Conservation (phyloP, 2,113 vertebrate genomes). For the Eulacestoma nigropectus region DNA sequence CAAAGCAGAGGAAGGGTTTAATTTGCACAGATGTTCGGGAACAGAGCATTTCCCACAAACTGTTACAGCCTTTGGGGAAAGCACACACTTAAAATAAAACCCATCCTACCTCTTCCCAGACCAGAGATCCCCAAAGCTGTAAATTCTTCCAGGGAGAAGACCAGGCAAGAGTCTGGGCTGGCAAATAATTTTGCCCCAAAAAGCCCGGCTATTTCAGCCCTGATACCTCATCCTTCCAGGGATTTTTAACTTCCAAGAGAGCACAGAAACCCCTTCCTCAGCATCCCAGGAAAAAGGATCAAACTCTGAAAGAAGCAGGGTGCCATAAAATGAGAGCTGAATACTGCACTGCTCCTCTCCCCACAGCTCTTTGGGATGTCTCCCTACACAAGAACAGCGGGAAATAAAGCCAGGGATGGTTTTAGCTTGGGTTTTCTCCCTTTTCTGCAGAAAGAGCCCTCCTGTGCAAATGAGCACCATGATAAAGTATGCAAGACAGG, state of each 20-base stretch:
- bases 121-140: not conserved
- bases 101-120: not conserved
- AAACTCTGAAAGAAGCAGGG: not conserved
- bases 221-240: not conserved
- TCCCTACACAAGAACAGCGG: not conserved
- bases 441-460: slow-evolving; percentile 1
- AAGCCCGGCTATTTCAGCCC: not conserved
- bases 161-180: not conserved
- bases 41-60: not conserved
- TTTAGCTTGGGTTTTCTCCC: not conserved
- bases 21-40: not conserved
- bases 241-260: not conserved
- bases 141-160: not conserved
- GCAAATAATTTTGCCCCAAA: not conserved
- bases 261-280: not conserved
- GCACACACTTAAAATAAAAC: not conserved
- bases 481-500: slow-evolving; percentile 60
- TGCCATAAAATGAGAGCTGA: not conserved
- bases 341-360: not conserved
- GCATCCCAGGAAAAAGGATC: not conserved
- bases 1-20: not conserved
- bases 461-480: not conserved
- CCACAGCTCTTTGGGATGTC: not conserved
- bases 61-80: not conserved
- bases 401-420: not conserved